These are phyloP conservation scores for Corythornis cristatus DNA, from an alignment of 2,113 vertebrate genomes.

Conservation along the genomic window DNA sequence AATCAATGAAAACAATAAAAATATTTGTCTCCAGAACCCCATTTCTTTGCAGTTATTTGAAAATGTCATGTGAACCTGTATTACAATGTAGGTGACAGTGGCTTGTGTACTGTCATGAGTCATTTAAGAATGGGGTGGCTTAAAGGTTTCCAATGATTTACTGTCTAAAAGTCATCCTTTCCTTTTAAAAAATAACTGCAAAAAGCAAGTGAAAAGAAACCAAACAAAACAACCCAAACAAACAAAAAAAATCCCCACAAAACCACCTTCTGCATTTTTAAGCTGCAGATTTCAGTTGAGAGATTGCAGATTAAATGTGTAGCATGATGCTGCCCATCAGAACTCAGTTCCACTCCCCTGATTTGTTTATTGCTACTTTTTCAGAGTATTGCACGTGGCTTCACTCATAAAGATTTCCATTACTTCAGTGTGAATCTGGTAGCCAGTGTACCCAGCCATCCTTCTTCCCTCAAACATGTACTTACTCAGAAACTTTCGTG, in stretches of 20 bases:
- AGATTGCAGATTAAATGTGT: background rate
- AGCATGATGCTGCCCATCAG: background rate
- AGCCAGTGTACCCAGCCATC: background rate
- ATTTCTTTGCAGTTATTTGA: slow-evolving; percentile 14
- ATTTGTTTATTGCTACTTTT: background rate
- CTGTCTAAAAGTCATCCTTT: background rate
- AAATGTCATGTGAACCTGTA: background rate
- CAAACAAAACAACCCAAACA: background rate
- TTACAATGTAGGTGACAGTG: background rate
- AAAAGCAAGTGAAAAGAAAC: background rate
- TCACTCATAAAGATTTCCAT: background rate
- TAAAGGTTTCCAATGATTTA: background rate
- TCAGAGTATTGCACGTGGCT: background rate
- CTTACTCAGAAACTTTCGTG: background rate
- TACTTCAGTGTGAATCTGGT: background rate
- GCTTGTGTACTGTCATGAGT: background rate
- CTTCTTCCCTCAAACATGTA: background rate
- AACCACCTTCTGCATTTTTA: background rate
- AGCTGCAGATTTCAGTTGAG: background rate
- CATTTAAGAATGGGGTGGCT: background rate
- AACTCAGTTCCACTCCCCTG: background rate
- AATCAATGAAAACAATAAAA: slow-evolving; percentile 44
- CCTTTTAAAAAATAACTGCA: background rate
- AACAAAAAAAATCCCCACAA: background rate
- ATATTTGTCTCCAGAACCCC: slow-evolving; percentile 1